Base-by-base conservation (phyloP, 2,888 invertebrate species). In the Adineta ricciae region DNA sequence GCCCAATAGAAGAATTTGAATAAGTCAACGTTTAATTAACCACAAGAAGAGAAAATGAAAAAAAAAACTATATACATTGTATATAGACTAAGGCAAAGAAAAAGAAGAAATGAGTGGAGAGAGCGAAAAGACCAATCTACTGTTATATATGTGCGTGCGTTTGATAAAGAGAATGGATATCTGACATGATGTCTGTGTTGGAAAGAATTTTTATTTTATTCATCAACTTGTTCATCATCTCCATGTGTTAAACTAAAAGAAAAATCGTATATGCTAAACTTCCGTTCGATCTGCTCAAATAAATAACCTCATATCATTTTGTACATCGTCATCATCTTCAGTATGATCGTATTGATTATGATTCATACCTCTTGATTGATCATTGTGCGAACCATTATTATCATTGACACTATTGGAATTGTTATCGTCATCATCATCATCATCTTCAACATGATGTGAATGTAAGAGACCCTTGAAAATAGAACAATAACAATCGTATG, bases 1-100 rank as follows among this genome's bases (percentile, higher is more conserved):
- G 64, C 64, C 64, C 64, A 64, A 64, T 64, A 64, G 64, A 64
- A 64, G 64, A 64, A 64, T 64, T 64, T 64, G 64, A 64, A 64
- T 64, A 64, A 32, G 64, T 64, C 64, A 64, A 64, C 64, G 64
- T 64, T 64, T 32, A 64, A 64, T 64, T 64, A 64, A 64, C 32
- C 64, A 64, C 64, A 64, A 64, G 64, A 64, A 32, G 11, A 56
- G 11, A 50, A 50, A 50, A 50, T 16, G 50, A 50, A 50, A 14
- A 49, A 54, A 56, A 56, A 11, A 32, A 16, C 64, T 64, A 64
- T 64, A 64, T 64, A 64, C 64, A 64, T 64, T 64, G 64, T 64
- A 64, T 64, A 64, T 64, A 64, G 64, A 64, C 9, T 64, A 64
- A 64, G 27, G 64, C 64, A 32, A 27, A 14, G 64, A 27, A 64